Evolutionary conservation across 2,113 vertebrate species (phyloP).

Genomic region (Martes martes): DNA sequence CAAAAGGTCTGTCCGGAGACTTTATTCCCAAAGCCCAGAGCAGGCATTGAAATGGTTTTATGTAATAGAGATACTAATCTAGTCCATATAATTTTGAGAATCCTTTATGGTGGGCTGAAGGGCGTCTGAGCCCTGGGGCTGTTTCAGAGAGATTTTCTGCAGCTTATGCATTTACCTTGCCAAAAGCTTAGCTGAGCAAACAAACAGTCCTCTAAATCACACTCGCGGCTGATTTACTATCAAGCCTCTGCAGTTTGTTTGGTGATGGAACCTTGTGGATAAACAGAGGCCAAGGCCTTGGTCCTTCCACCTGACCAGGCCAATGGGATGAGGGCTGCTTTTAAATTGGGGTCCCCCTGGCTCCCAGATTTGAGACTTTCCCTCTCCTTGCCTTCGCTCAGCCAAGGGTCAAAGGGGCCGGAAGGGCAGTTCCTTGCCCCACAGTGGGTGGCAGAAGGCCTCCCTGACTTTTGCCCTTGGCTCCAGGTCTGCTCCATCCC

Average conservation of each 20-base stretch:
- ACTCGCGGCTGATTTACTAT: slow-evolving; percentile 73
- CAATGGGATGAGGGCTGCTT: neutral
- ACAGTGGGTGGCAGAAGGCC: neutral
- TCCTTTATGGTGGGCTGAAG: slow-evolving; percentile 76
- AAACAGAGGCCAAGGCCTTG: slow-evolving; percentile 4
- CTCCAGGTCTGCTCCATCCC: neutral
- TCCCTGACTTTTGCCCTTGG: neutral
- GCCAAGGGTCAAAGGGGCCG: neutral
- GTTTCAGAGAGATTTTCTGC: slow-evolving; percentile 74
- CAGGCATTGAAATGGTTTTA: slow-evolving; percentile 74
- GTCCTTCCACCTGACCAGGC: neutral
- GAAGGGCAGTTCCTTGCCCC: neutral
- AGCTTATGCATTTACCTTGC: slow-evolving; percentile 78
- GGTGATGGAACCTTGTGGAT: neutral
- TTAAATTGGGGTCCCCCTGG: neutral
- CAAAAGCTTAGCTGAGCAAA: slow-evolving; percentile 82
- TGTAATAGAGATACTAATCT: slow-evolving; percentile 78
- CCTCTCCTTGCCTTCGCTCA: neutral
- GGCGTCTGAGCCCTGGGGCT: slow-evolving; percentile 68
- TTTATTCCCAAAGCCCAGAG: slow-evolving; percentile 71
- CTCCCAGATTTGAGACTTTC: neutral
- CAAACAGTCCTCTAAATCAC: slow-evolving; percentile 76
- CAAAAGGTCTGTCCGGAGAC: slow-evolving; percentile 71
- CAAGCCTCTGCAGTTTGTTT: slow-evolving; percentile 67
- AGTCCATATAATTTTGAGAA: slow-evolving; percentile 76